These are phyloP conservation scores for Acanthosoma haemorrhoidale DNA, from an alignment of 2,888 invertebrate species.

Conservation along the genomic window DNA sequence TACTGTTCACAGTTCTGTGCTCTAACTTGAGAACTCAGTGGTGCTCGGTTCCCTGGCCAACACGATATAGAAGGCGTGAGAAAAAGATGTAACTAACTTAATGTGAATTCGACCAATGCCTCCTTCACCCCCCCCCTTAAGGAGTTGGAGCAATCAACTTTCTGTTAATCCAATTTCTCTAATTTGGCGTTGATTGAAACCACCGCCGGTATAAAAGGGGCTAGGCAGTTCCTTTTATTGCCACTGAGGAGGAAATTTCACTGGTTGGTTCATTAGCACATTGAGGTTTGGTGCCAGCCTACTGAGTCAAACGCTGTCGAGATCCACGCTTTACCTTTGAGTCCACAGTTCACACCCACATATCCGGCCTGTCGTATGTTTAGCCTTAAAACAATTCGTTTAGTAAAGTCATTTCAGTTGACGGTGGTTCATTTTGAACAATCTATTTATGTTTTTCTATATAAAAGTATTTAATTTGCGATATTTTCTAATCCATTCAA, in stretches of 20 bases:
- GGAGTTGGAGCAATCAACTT: neutral
- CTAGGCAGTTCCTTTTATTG: neutral
- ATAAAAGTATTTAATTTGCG: too few species aligned
- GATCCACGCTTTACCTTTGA: too few species aligned
- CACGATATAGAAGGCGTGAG: too few species aligned
- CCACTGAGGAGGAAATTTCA: neutral
- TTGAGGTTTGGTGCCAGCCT: neutral
- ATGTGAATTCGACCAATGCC: neutral
- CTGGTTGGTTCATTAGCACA: neutral
- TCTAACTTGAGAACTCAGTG: neutral
- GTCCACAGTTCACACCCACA: too few species aligned
- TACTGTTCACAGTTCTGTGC: too few species aligned
- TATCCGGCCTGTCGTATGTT: too few species aligned
- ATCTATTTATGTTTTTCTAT: too few species aligned
- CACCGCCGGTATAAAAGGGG: neutral
- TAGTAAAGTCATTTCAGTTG: too few species aligned
- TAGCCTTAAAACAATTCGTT: too few species aligned
- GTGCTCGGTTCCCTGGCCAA: too few species aligned
- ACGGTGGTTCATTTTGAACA: too few species aligned
- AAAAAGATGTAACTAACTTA: neutral
- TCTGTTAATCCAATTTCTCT: conserved; percentile 1
- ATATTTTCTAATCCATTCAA: too few species aligned
- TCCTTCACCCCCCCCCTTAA: neutral
- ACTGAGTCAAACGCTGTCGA: neutral
- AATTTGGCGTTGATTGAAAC: conserved; percentile 7